Evolutionary conservation across 2,888 invertebrate genomes (phyloP).

Genomic region (Drosophila imparisetae): DNA sequence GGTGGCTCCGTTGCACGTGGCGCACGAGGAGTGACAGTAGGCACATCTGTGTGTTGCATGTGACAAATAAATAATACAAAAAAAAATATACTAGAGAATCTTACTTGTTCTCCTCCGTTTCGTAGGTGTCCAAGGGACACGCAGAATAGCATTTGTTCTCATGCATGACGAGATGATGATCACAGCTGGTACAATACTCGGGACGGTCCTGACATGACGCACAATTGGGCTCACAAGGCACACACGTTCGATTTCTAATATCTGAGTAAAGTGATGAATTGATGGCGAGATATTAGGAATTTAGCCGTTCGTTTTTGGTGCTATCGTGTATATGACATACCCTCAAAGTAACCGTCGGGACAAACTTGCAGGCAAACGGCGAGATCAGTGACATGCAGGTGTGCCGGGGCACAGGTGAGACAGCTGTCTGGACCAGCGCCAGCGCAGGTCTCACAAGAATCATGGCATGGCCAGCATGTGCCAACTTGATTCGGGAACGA

Average conservation of each 20-base stretch:
- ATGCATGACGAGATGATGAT: constrained; percentile 93
- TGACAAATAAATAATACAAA: neutral
- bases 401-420: constrained; percentile 92
- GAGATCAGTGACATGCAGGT: constrained; percentile 92
- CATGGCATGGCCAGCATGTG: constrained; percentile 94
- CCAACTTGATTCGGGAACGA: constrained; percentile 93
- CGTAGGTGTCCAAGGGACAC: constrained; percentile 92
- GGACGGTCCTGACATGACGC: constrained; percentile 93
- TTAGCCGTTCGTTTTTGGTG: neutral
- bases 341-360: constrained; percentile 95
- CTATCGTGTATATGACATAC: constrained; percentile 84
- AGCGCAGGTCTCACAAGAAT: constrained; percentile 94
- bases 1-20: constrained; percentile 91
- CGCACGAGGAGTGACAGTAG: constrained; percentile 91
- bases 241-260: constrained; percentile 90
- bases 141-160: constrained; percentile 93
- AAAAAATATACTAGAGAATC: neutral
- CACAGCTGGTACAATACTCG: constrained; percentile 93
- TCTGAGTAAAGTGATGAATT: constrained; percentile 84
- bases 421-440: constrained; percentile 95
- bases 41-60: constrained; percentile 87
- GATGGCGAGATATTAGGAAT: neutral
- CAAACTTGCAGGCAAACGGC: constrained; percentile 95
- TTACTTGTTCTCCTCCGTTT: constrained; percentile 93
- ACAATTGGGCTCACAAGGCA: constrained; percentile 94